Evolutionary conservation across 2,888 invertebrate species (phyloP), one percentile per base, ranked within the genome.

Genomic region (Empis livida): DNA sequence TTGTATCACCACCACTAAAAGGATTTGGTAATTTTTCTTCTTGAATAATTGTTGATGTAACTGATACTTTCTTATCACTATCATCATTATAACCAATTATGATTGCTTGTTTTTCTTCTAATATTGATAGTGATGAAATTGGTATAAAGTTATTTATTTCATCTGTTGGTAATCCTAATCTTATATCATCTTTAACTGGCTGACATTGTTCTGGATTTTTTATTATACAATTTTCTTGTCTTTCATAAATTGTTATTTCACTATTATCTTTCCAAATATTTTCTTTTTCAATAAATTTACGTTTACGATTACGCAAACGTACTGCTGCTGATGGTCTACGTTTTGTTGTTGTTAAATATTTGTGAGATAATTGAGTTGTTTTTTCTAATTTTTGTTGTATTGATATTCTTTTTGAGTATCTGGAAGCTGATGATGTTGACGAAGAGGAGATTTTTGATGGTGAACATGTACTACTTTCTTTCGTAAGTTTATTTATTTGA

Each of bases 201-300:
- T 40, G 20, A 45, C 17, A 49, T 49, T 10, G 47, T 52, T 20
- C n/a, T 51, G 1, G 49, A 31, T 32, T 51, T 51, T 20, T 49
- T 53, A 16, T 51, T 3, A 48, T 48, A 15, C 45, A 47, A 10
- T 49, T 44, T 15, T 49, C 53, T n/a, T 44, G 46, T 5, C 43
- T 47, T 43, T 55, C 54, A 20, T 55, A 55, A 11, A 56, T 46
- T 13, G 54, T 52, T 30, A 56, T 47, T 42, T 56, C 54, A 17
- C 50, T 53, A 35, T 47, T 47, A 47, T 57, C 55, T 15, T 56
- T 56, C 57, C 57, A 58, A 41, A 56, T 53, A 49, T 58, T 58
- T 42, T 58, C 58, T 38, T 58, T 57, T 47, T 54, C 58, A 9
- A 50, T 54, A 20, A 48, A 49, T 44, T 50, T 54, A 42, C 41